Conservation (phyloP, 2,888 invertebrate genomes). For the Thalpophila matura region DNA sequence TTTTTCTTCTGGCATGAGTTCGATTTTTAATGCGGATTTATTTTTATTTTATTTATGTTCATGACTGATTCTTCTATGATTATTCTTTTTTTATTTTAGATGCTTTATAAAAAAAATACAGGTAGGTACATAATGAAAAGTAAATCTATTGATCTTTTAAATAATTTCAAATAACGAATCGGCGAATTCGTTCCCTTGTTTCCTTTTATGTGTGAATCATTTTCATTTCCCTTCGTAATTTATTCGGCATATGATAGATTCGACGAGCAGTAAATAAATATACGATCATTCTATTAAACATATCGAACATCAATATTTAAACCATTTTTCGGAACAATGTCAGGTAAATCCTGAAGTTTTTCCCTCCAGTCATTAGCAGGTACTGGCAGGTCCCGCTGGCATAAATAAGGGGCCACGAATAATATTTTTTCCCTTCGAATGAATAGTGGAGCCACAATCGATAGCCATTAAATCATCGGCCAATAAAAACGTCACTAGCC, state of each 20-base stretch:
- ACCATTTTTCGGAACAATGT: conserved; percentile 16
- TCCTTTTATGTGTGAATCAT: background rate
- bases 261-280: background rate
- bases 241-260: background rate
- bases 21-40: conserved; percentile 24
- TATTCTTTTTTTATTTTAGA: no score
- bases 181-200: background rate
- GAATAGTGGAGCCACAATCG: conserved; percentile 84
- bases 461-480: conserved; percentile 87
- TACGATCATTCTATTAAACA: background rate
- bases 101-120: no score
- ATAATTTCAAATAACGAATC: background rate
- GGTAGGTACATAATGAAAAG: background rate
- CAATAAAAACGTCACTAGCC: conserved; percentile 90
- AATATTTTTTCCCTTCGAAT: conserved; percentile 73
- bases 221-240: background rate
- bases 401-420: conserved; percentile 65
- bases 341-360: conserved; percentile 20
- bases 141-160: background rate
- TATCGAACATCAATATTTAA: background rate
- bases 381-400: conserved; percentile 35
- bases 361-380: conserved; percentile 45
- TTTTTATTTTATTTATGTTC: background rate
- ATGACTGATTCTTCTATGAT: background rate
- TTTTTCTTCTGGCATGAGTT: conserved; percentile 8